Evolutionary conservation across 2,888 invertebrate genomes (phyloP).

Genomic region (Trachelus tabidus): DNA sequence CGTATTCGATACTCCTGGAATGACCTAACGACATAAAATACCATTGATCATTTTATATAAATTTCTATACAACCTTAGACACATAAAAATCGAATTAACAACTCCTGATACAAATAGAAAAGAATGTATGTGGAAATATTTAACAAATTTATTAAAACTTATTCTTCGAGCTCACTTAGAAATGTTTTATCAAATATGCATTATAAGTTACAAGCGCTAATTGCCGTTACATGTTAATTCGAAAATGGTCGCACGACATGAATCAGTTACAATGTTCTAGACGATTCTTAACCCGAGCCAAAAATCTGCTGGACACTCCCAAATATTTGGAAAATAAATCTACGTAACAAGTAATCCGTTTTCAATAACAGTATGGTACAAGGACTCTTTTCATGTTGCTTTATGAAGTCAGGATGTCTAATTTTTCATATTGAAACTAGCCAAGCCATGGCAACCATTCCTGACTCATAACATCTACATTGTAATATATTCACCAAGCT

Average conservation of each 20-base stretch:
- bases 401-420: slow-evolving; percentile 27
- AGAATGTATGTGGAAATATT: neutral
- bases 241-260: neutral
- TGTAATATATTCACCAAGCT: slow-evolving; percentile 12
- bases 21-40: no score
- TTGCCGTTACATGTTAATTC: neutral
- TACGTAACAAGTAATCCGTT: neutral
- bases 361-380: neutral
- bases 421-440: slow-evolving; percentile 47
- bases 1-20: no score
- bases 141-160: neutral
- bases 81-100: slow-evolving; percentile 12
- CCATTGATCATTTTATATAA: neutral
- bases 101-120: slow-evolving; percentile 1
- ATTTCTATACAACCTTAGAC: neutral
- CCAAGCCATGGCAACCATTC: slow-evolving; percentile 31
- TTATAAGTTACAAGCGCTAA: no score
- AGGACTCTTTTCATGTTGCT: neutral
- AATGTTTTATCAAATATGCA: neutral
- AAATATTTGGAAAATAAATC: no score
- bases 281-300: no score
- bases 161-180: neutral
- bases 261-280: neutral
- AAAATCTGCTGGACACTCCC: no score
- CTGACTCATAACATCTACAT: slow-evolving; percentile 20